Base-by-base conservation (phyloP, 2,797 vertebrate species). In the Vireo griseus region DNA sequence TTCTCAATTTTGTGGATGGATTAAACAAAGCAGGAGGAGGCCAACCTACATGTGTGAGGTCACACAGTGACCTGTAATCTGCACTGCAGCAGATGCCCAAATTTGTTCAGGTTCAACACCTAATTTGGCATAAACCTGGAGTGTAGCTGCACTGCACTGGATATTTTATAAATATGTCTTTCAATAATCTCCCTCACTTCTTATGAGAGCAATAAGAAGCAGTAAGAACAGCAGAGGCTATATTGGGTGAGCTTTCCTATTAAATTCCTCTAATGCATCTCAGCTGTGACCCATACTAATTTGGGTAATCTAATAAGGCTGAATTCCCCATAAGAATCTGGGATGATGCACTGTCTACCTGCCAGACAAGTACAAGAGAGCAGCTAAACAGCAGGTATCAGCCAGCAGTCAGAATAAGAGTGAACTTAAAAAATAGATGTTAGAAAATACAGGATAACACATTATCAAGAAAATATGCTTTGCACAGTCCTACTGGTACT, bases 1-100 rank as follows among this genome's bases (percentile, higher is more conserved):
- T 82, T 84, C 81, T 92, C 63, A 58, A 40, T 90, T 88, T 88
- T 94, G 50, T 61, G 74, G 51, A 74, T 50, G 66, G 62, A 90
- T 90, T 90, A 85, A 95, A 85, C 84, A 95, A 90, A 22, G 10
- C 85, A 76, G 85, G 62, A 93, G 82, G 87, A 63, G 66, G 87
- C 79, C 62, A 86, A 66, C 33, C 58, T 69, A 20, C 73, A 45
- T 13, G 51, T 88, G 81, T 83, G 94, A 88, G 94, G 94, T 95
- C 91, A 92, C 89, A 24, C 47, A 21, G 44, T 58, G 76, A 88
- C 86, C 92, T 73, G 69, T 21, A 90, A 94, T 95, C 93, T 94
- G 68, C 79, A 83, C 91, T 68, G 76, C 75, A 81, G 82, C 71
- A 76, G n/a, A 75, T 1, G 9, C 76, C 79, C 11, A 1, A 68